These are phyloP conservation scores for Sycophila sp. DNA, from an alignment of 1,140 invertebrate species.

Conservation along the genomic window DNA sequence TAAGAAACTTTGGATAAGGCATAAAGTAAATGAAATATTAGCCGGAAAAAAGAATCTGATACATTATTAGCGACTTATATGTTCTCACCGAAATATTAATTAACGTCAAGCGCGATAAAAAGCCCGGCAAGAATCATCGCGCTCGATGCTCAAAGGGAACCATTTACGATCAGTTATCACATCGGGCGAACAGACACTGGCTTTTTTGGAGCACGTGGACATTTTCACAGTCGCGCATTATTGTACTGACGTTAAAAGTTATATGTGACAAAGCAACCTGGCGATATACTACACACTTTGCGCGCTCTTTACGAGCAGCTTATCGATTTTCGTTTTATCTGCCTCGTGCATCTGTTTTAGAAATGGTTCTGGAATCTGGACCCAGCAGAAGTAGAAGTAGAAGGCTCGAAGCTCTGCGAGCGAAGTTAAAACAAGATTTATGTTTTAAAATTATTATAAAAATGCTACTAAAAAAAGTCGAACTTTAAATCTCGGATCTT, in stretches of 20 bases:
- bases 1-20: too few species aligned
- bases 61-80: too few species aligned
- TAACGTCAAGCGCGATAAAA: background rate
- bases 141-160: background rate
- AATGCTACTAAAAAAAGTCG: too few species aligned
- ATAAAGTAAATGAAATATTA: too few species aligned
- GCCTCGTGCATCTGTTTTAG: conserved; percentile 6
- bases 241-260: background rate
- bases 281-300: background rate
- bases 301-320: background rate
- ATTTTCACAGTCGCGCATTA: too few species aligned
- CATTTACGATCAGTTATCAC: background rate
- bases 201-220: too few species aligned
- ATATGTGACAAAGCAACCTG: background rate
- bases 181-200: background rate
- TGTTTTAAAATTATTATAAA: too few species aligned
- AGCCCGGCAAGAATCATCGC: background rate
- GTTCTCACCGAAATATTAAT: background rate
- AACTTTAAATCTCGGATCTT: too few species aligned
- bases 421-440: too few species aligned
- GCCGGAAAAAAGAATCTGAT: too few species aligned
- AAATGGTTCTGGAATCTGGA: background rate
- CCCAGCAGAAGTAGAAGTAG: too few species aligned
- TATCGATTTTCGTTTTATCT: background rate
- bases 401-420: too few species aligned